These are phyloP conservation scores for Philotrypesis tridentata DNA, from an alignment of 1,140 invertebrate species.

Conservation along the genomic window DNA sequence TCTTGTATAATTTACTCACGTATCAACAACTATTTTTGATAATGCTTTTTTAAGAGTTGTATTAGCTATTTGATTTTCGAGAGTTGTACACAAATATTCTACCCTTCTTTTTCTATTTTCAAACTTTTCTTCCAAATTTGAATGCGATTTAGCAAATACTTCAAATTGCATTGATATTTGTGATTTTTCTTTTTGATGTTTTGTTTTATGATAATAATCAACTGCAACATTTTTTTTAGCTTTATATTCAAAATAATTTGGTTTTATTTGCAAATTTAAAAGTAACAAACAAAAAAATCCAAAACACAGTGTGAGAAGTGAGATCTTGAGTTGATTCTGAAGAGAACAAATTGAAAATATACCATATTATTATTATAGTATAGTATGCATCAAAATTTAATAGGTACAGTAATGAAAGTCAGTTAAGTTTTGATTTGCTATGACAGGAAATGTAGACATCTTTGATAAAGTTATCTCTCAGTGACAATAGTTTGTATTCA, in stretches of 20 bases:
- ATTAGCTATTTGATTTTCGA: conserved; percentile 42
- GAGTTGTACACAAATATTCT: conserved; percentile 42
- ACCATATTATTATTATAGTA: conserved; percentile 3
- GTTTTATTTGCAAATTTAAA: conserved; percentile 6
- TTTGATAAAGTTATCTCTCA: conserved; percentile 43
- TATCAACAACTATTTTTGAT: conserved; percentile 61
- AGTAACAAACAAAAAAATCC: not conserved
- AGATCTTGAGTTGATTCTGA: conserved; percentile 25
- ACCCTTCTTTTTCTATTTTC: conserved; percentile 49
- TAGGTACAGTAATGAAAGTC: not conserved
- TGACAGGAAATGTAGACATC: conserved; percentile 12
- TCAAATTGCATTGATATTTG: not conserved
- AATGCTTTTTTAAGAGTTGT: conserved; percentile 45
- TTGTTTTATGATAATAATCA: conserved; percentile 30
- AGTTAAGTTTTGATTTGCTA: conserved; percentile 28
- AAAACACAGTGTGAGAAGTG: not conserved
- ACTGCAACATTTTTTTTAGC: conserved; percentile 19
- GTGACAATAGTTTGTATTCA: not conserved
- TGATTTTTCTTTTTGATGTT: not conserved
- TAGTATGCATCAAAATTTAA: too few species aligned
- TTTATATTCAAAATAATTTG: not conserved
- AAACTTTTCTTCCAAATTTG: not conserved
- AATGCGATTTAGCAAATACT: not conserved
- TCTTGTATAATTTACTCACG: conserved; percentile 54
- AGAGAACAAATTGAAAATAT: conserved; percentile 25